These are phyloP conservation scores for Drosophila gaucha DNA, from an alignment of 2,888 invertebrate genomes.

Conservation along the genomic window DNA sequence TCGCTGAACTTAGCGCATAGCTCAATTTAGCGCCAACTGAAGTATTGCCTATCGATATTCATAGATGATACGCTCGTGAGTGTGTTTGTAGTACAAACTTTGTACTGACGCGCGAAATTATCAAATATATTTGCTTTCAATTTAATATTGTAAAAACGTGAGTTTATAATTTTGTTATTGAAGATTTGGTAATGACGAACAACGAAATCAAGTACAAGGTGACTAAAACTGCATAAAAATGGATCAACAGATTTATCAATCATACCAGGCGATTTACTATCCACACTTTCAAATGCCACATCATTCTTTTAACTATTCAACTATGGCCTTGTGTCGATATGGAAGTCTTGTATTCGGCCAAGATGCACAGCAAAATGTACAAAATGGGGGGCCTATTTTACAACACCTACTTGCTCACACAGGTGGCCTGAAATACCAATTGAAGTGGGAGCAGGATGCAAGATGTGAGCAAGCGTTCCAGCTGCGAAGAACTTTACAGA, in stretches of 20 bases:
- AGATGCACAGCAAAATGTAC: neutral
- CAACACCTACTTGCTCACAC: neutral
- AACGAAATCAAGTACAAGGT: neutral
- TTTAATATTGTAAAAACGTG: neutral
- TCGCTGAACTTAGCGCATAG: too few relatives aligned
- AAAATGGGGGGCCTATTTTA: neutral
- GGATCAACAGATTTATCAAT: neutral
- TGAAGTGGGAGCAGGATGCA: neutral
- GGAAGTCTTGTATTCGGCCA: neutral
- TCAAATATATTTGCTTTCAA: neutral
- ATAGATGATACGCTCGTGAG: neutral
- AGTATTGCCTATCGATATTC: neutral
- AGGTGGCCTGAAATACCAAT: neutral
- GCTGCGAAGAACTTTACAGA: neutral
- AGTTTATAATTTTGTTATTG: neutral
- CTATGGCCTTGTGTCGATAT: neutral
- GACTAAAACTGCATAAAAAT: neutral
- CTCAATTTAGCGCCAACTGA: neutral
- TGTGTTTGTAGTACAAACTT: too few relatives aligned
- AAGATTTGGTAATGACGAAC: neutral
- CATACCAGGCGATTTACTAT: too few relatives aligned
- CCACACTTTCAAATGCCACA: neutral
- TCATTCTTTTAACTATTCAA: neutral
- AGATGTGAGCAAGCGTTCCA: neutral
- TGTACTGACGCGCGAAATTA: neutral